Base-by-base conservation (phyloP, 2,888 invertebrate genomes). In the Lutraria lutraria region DNA sequence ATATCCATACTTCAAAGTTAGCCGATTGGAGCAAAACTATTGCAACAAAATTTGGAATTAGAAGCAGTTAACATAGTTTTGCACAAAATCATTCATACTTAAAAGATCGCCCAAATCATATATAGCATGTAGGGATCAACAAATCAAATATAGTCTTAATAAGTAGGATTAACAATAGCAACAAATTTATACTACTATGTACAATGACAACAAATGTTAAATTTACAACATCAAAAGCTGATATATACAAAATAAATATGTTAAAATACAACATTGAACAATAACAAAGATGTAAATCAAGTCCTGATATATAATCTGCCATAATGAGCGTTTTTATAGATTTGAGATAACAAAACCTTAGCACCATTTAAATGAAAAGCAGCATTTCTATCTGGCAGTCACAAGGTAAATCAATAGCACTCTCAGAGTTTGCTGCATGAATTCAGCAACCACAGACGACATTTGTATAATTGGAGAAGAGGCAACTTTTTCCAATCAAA, bases 191-290 rank as follows among this genome's bases (percentile, higher is more conserved):
- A 76, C 25, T 15, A 72, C 31, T 19, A 16, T 19, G 76, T 19
- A 76, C 76, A 76, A 34, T 34, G 29, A 76, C 76, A 76, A 76
- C 76, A 76, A 13, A 76, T 34, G 34, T 76, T 76, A 76, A 72
- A 31, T 72, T 76, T 76, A 76, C 76, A 76, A 76, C 31, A 76
- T 76, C 76, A 6, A 76, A 76, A 76, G 76, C 76, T 34, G 15
- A 34, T 76, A 31, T 31, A 63, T 12, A n/a, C 4, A 10, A 68
- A 31, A 31, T 31, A 15, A 34, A 31, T 34, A 34, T 76, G 25
- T 25, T 16, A 76, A 25, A 63, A 25, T n/a, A 76, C 76, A 76
- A 76, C 76, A 76, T 76, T 25, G 25, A 76, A 34, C 31, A 25
- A n/a, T n/a, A 12, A 68, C 43, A 43, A 43, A 43, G 43, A 68